These are phyloP conservation scores for Anisognathus igniventris DNA, from an alignment of 2,797 vertebrate species.

Conservation along the genomic window DNA sequence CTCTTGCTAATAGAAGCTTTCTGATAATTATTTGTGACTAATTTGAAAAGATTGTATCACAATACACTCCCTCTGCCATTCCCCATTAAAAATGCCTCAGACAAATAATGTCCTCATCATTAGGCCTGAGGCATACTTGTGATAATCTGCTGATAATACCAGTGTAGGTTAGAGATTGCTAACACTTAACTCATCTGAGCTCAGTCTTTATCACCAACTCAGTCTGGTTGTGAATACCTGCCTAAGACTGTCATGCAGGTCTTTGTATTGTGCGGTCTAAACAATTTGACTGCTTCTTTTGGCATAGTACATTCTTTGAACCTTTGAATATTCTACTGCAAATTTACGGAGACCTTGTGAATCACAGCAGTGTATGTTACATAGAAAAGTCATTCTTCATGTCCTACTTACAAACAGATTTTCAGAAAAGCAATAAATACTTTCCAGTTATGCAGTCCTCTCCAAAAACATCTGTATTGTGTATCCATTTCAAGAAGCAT, in stretches of 20 bases:
- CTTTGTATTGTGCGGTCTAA: not conserved
- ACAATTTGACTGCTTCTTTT: not conserved
- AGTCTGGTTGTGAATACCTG: not conserved
- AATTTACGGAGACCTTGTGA: not conserved
- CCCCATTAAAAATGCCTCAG: constrained; percentile 7
- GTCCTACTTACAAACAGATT: not conserved
- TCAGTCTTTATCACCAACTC: not conserved
- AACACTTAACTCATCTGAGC: not conserved
- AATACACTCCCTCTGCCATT: not conserved
- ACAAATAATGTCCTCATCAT: constrained; percentile 11
- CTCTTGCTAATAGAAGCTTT: not conserved
- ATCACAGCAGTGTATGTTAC: not conserved
- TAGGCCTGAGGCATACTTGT: not conserved
- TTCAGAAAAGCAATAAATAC: not conserved
- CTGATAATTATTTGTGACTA: constrained; percentile 3
- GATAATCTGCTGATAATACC: not conserved
- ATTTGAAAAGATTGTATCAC: constrained; percentile 16
- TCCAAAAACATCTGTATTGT: not conserved
- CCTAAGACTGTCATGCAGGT: not conserved
- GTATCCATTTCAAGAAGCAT: not conserved
- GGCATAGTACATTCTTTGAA: not conserved
- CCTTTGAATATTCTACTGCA: not conserved
- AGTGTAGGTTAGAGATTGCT: not conserved
- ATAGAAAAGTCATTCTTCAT: not conserved
- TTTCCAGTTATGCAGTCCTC: not conserved